Evolutionary conservation across 2,888 invertebrate species (phyloP).

Genomic region (Agrotis segetum): DNA sequence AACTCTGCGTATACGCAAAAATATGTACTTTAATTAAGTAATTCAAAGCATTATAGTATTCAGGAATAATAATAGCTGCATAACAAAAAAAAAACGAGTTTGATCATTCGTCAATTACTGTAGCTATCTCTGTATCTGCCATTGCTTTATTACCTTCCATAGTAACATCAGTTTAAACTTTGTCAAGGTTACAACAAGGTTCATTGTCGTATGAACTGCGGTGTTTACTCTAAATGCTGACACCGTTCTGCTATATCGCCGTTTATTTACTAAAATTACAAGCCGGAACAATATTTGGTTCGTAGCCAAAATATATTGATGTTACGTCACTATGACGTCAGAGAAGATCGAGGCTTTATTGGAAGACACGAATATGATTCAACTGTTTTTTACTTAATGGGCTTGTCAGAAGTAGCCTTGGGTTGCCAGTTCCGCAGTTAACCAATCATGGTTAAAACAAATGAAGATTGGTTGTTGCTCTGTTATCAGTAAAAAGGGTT

Average conservation of each 20-base stretch:
- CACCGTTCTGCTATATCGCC: conserved; percentile 1
- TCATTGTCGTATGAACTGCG: not conserved
- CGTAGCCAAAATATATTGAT: conserved; percentile 42
- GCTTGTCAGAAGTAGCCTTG: conserved; percentile 20
- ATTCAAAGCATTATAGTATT: too few species aligned
- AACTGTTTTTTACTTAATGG: conserved; percentile 45
- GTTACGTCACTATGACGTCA: conserved; percentile 55
- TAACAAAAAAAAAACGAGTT: too few species aligned
- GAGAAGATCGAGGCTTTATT: conserved; percentile 34
- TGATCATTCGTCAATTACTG: not conserved
- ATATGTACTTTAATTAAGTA: too few species aligned
- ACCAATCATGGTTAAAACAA: conserved; percentile 4
- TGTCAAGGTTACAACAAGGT: not conserved
- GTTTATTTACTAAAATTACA: not conserved
- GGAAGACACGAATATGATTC: conserved; percentile 42
- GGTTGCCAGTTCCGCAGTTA: conserved; percentile 1
- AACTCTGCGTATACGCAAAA: too few species aligned
- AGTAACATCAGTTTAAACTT: not conserved
- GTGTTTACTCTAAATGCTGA: not conserved
- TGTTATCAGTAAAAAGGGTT: not conserved
- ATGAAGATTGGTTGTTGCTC: conserved; percentile 8
- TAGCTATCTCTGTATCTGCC: not conserved
- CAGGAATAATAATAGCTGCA: too few species aligned
- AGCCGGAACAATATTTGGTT: conserved; percentile 45
- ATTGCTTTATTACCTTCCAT: not conserved